These are phyloP conservation scores for Pachyuromys duprasi DNA, from an alignment of 2,797 vertebrate species.

Conservation along the genomic window DNA sequence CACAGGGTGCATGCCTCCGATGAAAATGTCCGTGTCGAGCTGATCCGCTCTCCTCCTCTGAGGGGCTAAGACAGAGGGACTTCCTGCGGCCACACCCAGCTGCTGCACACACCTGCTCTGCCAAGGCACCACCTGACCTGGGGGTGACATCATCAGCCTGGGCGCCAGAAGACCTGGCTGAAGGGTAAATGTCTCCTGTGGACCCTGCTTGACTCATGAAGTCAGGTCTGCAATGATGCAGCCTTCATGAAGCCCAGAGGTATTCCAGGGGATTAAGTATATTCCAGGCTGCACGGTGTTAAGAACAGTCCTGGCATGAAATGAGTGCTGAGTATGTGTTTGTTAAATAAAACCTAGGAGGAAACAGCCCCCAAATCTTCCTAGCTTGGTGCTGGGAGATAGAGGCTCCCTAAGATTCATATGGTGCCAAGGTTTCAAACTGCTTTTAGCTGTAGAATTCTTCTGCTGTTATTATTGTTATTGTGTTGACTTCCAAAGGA, in stretches of 20 bases:
- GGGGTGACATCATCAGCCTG: constrained; percentile 27
- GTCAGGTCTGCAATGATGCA: background rate
- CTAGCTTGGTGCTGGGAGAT: background rate
- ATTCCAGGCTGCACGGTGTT: background rate
- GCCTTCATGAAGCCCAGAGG: background rate
- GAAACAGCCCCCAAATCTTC: constrained; percentile 41
- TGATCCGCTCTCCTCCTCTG: background rate
- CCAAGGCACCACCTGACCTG: background rate
- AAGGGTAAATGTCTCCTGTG: constrained; percentile 32
- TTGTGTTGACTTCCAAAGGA: constrained; percentile 52
- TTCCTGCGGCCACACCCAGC: constrained; percentile 16
- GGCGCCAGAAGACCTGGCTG: constrained; percentile 3
- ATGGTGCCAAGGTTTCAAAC: constrained; percentile 6
- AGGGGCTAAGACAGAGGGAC: background rate
- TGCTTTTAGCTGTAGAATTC: constrained; percentile 59
- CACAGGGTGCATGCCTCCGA: background rate
- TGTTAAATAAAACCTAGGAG: constrained; percentile 32
- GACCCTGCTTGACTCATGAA: background rate
- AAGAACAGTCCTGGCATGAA: constrained; percentile 47
- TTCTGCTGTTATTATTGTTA: background rate
- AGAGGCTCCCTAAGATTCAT: background rate
- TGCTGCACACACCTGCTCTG: constrained; percentile 9
- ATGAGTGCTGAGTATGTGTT: constrained; percentile 20
- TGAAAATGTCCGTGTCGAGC: constrained; percentile 27
- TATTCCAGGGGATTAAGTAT: constrained; percentile 17